These are phyloP conservation scores for Homarus gammarus DNA, from an alignment of 2,888 invertebrate genomes.

Conservation along the genomic window DNA sequence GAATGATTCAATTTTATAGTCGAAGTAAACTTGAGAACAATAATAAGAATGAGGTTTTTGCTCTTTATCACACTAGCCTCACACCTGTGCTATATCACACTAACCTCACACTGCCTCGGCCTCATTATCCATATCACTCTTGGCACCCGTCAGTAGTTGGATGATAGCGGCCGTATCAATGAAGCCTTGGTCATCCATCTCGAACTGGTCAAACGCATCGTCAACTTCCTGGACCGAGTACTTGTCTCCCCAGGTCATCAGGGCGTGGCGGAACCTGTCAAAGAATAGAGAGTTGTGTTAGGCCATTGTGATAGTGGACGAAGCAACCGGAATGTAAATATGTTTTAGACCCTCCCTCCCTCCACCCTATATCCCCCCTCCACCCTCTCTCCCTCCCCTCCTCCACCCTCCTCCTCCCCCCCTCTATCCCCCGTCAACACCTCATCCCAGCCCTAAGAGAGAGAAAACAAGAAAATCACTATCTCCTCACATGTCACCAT, in stretches of 20 bases:
- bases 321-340: too few species aligned
- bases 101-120: slow-evolving; percentile 2
- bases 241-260: slow-evolving; percentile 96
- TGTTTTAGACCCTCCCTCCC: too few species aligned
- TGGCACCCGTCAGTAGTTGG: slow-evolving; percentile 66
- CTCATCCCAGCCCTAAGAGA: too few species aligned
- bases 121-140: slow-evolving; percentile 41
- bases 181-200: slow-evolving; percentile 92
- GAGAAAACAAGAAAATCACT: neutral
- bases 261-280: slow-evolving; percentile 88
- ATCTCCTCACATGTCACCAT: slow-evolving; percentile 77
- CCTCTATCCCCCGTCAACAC: too few species aligned
- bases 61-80: neutral
- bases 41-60: neutral
- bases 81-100: neutral
- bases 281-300: neutral
- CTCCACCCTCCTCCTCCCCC: too few species aligned
- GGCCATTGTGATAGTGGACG: too few species aligned
- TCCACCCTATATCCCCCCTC: too few species aligned
- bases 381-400: too few species aligned
- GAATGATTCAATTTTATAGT: neutral
- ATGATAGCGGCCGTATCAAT: slow-evolving; percentile 58
- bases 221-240: slow-evolving; percentile 93
- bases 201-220: slow-evolving; percentile 95
- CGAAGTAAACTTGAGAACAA: too few species aligned